phyloP scores from a whole-genome alignment of 2,888 invertebrate genomes.

The Cylloceria caligata region DNA sequence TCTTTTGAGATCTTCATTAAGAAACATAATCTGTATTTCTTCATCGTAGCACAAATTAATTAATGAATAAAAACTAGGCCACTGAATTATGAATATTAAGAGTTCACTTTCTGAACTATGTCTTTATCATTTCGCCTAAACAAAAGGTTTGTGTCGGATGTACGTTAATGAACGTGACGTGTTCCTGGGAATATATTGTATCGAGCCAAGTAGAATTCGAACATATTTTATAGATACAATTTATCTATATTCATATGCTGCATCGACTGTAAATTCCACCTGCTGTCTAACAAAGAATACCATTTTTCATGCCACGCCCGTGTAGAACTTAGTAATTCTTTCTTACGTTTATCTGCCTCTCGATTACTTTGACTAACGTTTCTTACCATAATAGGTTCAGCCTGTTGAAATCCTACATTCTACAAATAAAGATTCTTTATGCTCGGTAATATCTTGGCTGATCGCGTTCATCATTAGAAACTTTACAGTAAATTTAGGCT shows the following conservation, averaged over 20 bases:
- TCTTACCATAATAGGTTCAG: too few relatives aligned
- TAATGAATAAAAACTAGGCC: not conserved
- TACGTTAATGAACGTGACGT: conserved; percentile 45
- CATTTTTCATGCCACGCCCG: conserved; percentile 37
- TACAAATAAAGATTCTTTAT: too few relatives aligned
- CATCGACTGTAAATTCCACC: conserved; percentile 35
- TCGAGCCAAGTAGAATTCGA: conserved; percentile 49
- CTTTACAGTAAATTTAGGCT: too few relatives aligned
- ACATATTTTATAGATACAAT: conserved; percentile 21
- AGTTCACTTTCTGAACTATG: not conserved
- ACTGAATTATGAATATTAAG: not conserved
- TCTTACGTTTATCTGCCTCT: not conserved
- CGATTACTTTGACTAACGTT: too few relatives aligned
- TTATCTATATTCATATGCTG: conserved; percentile 19
- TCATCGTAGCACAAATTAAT: not conserved
- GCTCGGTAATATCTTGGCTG: too few relatives aligned
- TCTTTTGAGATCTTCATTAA: not conserved
- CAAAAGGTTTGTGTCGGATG: conserved; percentile 1
- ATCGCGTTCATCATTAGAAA: too few relatives aligned
- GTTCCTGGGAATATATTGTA: conserved; percentile 19
- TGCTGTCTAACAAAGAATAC: conserved; percentile 5
- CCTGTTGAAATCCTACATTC: too few relatives aligned
- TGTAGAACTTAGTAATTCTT: conserved; percentile 21
- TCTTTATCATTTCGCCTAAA: not conserved
- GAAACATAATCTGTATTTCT: not conserved